Evolutionary conservation across 1,140 invertebrate species (phyloP).

Genomic region (Stegodyphus mimosarum): DNA sequence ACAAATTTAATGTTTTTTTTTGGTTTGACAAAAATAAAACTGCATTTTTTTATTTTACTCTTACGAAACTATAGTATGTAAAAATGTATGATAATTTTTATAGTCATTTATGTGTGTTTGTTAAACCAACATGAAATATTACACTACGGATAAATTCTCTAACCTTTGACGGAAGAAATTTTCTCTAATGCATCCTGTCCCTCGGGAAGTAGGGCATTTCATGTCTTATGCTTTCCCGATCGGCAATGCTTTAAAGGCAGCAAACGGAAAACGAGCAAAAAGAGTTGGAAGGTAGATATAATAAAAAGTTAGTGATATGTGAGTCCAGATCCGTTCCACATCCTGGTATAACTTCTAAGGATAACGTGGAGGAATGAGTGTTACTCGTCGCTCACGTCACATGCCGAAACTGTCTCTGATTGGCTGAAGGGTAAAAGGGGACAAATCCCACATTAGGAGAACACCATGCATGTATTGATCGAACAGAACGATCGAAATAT

Average conservation of each 20-base stretch:
- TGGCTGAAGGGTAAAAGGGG: conserved; percentile 57
- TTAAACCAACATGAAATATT: too few relatives aligned
- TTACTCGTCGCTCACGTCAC: conserved; percentile 52
- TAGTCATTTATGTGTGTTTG: too few relatives aligned
- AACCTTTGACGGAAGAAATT: too few relatives aligned
- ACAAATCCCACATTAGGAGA: conserved; percentile 56
- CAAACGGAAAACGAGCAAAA: not conserved
- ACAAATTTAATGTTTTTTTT: too few relatives aligned
- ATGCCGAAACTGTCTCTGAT: conserved; percentile 45
- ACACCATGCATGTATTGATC: conserved; percentile 56
- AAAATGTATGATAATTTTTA: too few relatives aligned
- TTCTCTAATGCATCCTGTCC: too few relatives aligned
- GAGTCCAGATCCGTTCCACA: not conserved
- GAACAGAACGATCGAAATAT: conserved; percentile 38
- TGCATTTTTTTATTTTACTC: too few relatives aligned
- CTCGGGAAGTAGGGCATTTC: too few relatives aligned
- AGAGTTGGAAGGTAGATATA: not conserved
- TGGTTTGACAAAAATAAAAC: too few relatives aligned
- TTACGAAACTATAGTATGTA: too few relatives aligned
- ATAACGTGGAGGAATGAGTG: conserved; percentile 49
- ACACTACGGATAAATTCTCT: too few relatives aligned
- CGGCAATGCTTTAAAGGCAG: too few relatives aligned
- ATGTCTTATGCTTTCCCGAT: not conserved
- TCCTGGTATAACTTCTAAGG: conserved; percentile 28
- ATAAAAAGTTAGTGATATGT: not conserved